Base-by-base conservation (phyloP, 92 coral and sea anemone species). In the Porites evermanni region DNA sequence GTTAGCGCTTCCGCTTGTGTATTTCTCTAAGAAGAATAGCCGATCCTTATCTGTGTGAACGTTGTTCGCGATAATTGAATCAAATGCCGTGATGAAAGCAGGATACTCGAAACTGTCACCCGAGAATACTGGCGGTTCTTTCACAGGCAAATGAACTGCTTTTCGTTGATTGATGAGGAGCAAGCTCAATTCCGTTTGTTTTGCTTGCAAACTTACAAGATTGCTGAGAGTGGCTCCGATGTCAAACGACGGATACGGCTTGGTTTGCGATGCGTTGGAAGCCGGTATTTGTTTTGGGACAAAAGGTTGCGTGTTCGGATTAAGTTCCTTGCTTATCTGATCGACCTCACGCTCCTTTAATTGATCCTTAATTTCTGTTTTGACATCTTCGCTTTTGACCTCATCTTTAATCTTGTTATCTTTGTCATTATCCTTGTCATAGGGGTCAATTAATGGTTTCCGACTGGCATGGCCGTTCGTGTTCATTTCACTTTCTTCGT, bases 1-100 rank as follows among this genome's bases (percentile, higher is more conserved):
- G 78, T 92, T 92, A 11, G 95, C 93, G 64, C 83, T 92, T 21
- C 91, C 95, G 4, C 11, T 77, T 4, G 95, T 89, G 71, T 92
- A 92, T 68, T 89, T 92, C 13, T 91, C 79, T 14, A 89, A 56
- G 83, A 70, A 87, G 64, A 71, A 79, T 16, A 87, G 65, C 17
- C 32, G 38, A 61, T 87, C 90, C 74, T 80, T 80, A 24, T 87
- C 70, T 6, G 86, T 29, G 23, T 75, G 77, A 20, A 87, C 86
- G 64, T 87, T 87, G 18, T 64, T 67, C 3, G 79, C 68, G 81
- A 87, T 74, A 21, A 80, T 87, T 23, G 86, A 72, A 52, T 88
- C 84, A 61, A 79, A 83, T 12, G 72, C 89, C 19, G 87, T 80
- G 14, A 80, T 38, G 63, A 90, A 90, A 4, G 90, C 93, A 13